Evolutionary conservation across 2,888 invertebrate species (phyloP).

Genomic region (Phortica okadai): DNA sequence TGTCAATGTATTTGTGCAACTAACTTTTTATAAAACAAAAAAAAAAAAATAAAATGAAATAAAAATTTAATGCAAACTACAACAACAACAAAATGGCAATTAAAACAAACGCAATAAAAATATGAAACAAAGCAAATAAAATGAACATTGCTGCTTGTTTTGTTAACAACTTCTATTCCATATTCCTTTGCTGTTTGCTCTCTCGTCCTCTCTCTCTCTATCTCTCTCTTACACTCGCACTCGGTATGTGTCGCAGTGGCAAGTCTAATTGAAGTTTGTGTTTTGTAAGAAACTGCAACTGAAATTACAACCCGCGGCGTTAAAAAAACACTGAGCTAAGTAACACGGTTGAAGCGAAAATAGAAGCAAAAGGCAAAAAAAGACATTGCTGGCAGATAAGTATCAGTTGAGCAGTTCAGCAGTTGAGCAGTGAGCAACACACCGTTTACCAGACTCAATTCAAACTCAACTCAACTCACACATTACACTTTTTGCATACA

Average conservation of each 20-base stretch:
- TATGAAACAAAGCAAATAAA: background rate
- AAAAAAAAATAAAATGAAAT: background rate
- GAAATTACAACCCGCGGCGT: conserved; percentile 30
- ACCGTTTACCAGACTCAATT: background rate
- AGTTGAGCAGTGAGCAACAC: background rate
- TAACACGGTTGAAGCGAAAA: background rate
- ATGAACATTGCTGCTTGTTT: background rate
- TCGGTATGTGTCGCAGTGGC: background rate
- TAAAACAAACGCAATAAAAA: background rate
- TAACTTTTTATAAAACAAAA: background rate
- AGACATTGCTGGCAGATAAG: too few species aligned
- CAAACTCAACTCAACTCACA: background rate
- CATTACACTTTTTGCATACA: background rate
- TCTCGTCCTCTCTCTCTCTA: too few species aligned
- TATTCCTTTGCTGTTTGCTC: background rate
- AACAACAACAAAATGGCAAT: background rate
- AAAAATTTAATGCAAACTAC: too few species aligned
- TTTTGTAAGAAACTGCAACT: conserved; percentile 19
- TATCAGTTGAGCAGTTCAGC: background rate
- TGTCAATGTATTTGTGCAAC: background rate
- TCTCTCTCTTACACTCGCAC: background rate
- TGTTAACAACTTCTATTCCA: background rate
- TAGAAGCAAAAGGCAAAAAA: background rate
- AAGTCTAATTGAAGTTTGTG: conserved; percentile 24
- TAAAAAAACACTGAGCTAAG: background rate